Evolutionary conservation across 2,888 invertebrate genomes (phyloP), one percentile per base, ranked within the genome.

Genomic region (Muschampia plurimacula): DNA sequence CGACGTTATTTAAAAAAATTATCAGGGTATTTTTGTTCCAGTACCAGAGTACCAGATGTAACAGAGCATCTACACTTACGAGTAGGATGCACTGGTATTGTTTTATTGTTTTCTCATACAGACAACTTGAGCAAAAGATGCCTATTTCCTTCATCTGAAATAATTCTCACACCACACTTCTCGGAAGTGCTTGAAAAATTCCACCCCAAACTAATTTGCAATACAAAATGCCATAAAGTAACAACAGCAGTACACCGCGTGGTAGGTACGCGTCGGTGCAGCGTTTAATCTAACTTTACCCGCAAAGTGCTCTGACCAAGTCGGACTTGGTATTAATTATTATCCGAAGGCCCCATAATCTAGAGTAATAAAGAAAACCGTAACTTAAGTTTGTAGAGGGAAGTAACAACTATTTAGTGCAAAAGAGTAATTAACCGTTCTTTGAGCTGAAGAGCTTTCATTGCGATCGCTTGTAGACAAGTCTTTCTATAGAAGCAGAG

Each of bases 231-330:
- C 79, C 74, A 75, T 75, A 75, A 79, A 77, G 76, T 72, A 77
- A 74, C 79, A 80, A 82, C 84, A 79, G 82, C 82, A 86, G 82
- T 86, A 85, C 83, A 87, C 83, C 83, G 81, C 77, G 80, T 80
- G 83, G 81, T 86, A 82, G 82, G 83, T 80, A 84, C 85, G 84
- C 86, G 87, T 87, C 89, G 86, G 88, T 89, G 84, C 72, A 89
- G 83, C 85, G 83, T 91, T 88, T 89, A 92, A 92, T 92, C 89
- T 91, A 92, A 91, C 86, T 92, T 91, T 84, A 78, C 82, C 83
- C 81, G 80, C 84, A 83, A 84, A 89, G 85, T 84, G 86, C 84
- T 86, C 85, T 86, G 78, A 77, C 77, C 76, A 83, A 82, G 83
- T 84, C 85, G 78, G 81, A 80, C 81, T 81, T 78, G 22, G 80